Evolutionary conservation across 2,113 vertebrate genomes (phyloP), one percentile per base, ranked within the genome.

Genomic region (Diglossa brunneiventris): DNA sequence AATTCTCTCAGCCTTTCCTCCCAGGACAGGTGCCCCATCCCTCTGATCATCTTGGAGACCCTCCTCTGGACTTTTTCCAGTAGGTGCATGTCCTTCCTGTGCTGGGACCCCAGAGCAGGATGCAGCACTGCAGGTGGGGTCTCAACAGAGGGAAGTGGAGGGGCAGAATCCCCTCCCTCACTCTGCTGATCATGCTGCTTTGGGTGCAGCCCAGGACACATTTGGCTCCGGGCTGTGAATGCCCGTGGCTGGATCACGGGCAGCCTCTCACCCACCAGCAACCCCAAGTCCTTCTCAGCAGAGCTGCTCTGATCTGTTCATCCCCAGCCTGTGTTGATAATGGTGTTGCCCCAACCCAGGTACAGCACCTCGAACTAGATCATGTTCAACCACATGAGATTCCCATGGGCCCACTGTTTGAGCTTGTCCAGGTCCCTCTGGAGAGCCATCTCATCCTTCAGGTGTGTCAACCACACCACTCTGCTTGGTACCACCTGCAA

Each of bases 291-390:
- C 66, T n/a, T 15, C 22, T 7, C 19, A 15, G 35, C 35, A 11
- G 35, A 11, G 35, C 66, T 70, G 55, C 30, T 61, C 37, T 61
- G 15, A 30, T 13, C 46, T n/a, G 15, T 13, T 83, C 37, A 61
- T 35, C 19, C 15, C 37, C 42, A 17, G 5, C n/a, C 23, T 14
- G 9, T 15, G 28, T 7, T 22, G 52, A 21, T 49, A 49, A 2
- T 0, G 3, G 0, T 8, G 8, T 5, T 68, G 23, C 28, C 41
- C 35, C 2, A 2, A 58, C 23, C 10, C 30, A 49, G 23, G 15
- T 28, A 19, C 35, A 61, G 30, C 44, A 19, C 46, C 31, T 50
- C 12, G 7, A 9, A 30, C 35, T 58, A 35, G 33, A 35, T 35
- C 56, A 61, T 70, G 24, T 42, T 50, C 31, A 70, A 11, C 15